Evolutionary conservation across 1,140 invertebrate genomes (phyloP), one percentile per base, ranked within the genome.

Genomic region (Lepidurus packardi): DNA sequence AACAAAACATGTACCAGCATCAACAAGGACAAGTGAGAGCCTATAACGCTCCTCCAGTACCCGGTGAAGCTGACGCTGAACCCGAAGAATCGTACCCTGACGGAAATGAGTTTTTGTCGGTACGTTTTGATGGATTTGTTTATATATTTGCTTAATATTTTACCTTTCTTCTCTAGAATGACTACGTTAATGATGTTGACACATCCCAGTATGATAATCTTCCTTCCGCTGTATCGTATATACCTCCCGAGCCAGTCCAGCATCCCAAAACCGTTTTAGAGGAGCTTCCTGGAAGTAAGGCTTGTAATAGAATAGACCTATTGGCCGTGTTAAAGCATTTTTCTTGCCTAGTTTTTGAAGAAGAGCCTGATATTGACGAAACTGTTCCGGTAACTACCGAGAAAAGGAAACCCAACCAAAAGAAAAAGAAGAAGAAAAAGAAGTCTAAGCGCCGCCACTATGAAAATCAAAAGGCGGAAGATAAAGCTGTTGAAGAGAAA

Each of bases 401-500:
- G 73, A 77, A 53, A 79, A 79, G 77, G 80, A 76, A 75, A 80
- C 80, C 44, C 34, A 83, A 80, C 44, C 84, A 85, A 65, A 87
- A 85, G 81, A 85, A 84, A 80, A 84, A 81, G 79, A 82, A 81
- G 45, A 86, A 86, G 81, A 86, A 77, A 43, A 77, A 86, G 81
- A 86, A 85, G 83, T 85, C 85, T 81, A 86, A 85, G 83, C 85
- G 84, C 80, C 81, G 82, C 9, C 83, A 81, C 73, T 84, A 82
- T 78, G 83, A 83, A 74, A 41, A 74, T 73, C 78, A 65, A 79
- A 78, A 73, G 65, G 74, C 77, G 24, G 78, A 84, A 73, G 80
- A 85, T 76, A 78, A 82, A 53, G 74, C 83, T 77, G 81, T 82
- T 45, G 80, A 83, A 80, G 80, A 81, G 80, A 81, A 79, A 53